Evolutionary conservation across 2,113 vertebrate genomes (phyloP).

Genomic region (Neotragus moschatus): DNA sequence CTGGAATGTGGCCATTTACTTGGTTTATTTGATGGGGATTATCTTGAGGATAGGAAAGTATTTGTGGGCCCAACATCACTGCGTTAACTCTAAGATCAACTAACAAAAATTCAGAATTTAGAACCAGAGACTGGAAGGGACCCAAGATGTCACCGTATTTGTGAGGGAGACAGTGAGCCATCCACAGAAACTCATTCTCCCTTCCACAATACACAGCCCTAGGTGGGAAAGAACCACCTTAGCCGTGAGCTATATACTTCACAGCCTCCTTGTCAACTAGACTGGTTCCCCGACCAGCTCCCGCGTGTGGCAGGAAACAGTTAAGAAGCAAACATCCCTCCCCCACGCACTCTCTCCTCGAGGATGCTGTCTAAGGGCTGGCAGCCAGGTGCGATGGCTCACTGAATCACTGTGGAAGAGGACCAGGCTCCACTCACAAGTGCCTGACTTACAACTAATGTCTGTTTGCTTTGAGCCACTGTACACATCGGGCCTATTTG

Average conservation of each 20-base stretch:
- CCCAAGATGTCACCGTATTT: not conserved
- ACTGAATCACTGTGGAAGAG: rapidly evolving
- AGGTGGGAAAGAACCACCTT: too few species aligned
- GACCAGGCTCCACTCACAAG: not conserved
- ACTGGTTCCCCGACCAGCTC: not conserved
- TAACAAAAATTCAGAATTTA: not conserved
- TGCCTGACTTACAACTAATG: rapidly evolving
- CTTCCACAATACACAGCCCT: rapidly evolving
- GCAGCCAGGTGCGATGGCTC: not conserved
- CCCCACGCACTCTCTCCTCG: not conserved
- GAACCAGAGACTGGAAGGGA: not conserved
- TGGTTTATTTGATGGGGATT: not conserved
- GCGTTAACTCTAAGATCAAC: not conserved
- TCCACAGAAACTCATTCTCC: not conserved
- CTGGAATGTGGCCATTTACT: not conserved
- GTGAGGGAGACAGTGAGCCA: not conserved
- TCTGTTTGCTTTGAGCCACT: not conserved
- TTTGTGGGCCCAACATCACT: not conserved
- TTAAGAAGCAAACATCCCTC: not conserved
- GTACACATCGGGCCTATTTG: not conserved
- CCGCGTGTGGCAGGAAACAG: not conserved
- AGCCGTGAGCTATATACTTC: not conserved
- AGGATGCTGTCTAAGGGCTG: not conserved
- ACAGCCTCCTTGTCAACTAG: not conserved
- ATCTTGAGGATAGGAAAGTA: not conserved